These are phyloP conservation scores for Scopus umbretta DNA, from an alignment of 2,113 vertebrate species.

Conservation along the genomic window DNA sequence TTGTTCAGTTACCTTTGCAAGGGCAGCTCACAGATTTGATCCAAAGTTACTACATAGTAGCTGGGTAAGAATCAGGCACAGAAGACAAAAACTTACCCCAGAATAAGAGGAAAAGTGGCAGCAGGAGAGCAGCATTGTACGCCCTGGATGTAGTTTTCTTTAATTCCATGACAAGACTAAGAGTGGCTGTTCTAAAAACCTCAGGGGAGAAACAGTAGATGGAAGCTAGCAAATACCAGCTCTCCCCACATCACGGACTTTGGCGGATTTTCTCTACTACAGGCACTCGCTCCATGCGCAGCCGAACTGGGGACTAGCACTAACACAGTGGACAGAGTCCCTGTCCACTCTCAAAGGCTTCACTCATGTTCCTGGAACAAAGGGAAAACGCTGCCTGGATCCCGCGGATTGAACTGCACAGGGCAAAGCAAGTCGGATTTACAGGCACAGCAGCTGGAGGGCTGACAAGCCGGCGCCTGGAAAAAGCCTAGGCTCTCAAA, in stretches of 20 bases:
- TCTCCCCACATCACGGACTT: background rate
- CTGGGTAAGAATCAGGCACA: background rate
- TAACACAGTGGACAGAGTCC: constrained; percentile 34
- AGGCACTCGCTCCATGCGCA: background rate
- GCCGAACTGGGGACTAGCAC: constrained; percentile 23
- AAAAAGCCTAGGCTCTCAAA: background rate
- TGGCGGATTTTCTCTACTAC: background rate
- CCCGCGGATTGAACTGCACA: constrained; percentile 20
- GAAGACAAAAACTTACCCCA: constrained; percentile 53
- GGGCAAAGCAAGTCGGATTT: background rate
- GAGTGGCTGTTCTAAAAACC: background rate
- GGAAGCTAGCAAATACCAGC: background rate
- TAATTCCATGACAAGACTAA: constrained; percentile 70
- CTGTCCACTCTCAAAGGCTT: background rate
- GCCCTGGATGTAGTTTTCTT: constrained; percentile 55
- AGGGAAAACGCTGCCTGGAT: constrained; percentile 65
- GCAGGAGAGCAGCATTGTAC: constrained; percentile 61
- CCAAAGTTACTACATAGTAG: background rate
- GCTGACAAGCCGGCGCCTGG: background rate
- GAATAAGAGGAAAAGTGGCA: constrained; percentile 74
- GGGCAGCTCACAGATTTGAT: background rate
- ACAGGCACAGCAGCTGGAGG: background rate
- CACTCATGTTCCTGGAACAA: constrained; percentile 19
- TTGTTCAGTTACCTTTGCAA: background rate
- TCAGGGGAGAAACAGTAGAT: background rate